These are phyloP conservation scores for Eulemur rufifrons DNA, from an alignment of 2,113 vertebrate genomes.

Conservation along the genomic window DNA sequence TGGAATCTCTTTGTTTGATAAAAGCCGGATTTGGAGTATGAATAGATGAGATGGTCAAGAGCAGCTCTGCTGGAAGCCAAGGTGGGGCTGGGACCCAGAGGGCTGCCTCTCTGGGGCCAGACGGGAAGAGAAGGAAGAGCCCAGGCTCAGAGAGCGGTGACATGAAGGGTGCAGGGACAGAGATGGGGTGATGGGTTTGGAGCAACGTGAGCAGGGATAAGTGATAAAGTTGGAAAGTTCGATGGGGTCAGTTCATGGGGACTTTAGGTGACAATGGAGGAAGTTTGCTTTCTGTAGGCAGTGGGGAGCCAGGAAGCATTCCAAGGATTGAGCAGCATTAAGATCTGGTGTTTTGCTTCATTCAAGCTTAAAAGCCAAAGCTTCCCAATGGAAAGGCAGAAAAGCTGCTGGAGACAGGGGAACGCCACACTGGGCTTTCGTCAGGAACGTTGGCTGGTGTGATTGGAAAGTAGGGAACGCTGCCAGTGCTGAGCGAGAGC, in stretches of 20 bases:
- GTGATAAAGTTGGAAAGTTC: not conserved
- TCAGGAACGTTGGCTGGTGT: not conserved
- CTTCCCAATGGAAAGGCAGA: not conserved
- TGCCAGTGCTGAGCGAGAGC: not conserved
- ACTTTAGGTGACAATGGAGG: not conserved
- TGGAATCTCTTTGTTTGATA: not conserved
- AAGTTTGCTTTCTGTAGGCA: not conserved
- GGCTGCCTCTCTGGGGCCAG: not conserved
- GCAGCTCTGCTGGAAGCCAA: not conserved
- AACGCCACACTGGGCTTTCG: not conserved
- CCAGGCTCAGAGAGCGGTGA: not conserved
- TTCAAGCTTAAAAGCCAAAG: not conserved
- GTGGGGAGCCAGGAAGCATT: not conserved
- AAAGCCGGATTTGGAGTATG: not conserved
- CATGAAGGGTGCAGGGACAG: not conserved
- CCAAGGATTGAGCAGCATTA: not conserved
- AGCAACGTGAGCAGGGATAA: not conserved
- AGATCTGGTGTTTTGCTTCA: not conserved
- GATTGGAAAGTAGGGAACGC: not conserved
- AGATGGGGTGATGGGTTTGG: no score
- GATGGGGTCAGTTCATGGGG: not conserved
- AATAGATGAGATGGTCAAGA: not conserved
- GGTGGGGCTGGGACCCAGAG: not conserved
- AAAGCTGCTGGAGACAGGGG: not conserved
- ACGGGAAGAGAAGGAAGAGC: not conserved